Evolutionary conservation across 35 echinoderm and acorn worm genomes (phyloP).

Genomic region (Holothuria glaberrima): DNA sequence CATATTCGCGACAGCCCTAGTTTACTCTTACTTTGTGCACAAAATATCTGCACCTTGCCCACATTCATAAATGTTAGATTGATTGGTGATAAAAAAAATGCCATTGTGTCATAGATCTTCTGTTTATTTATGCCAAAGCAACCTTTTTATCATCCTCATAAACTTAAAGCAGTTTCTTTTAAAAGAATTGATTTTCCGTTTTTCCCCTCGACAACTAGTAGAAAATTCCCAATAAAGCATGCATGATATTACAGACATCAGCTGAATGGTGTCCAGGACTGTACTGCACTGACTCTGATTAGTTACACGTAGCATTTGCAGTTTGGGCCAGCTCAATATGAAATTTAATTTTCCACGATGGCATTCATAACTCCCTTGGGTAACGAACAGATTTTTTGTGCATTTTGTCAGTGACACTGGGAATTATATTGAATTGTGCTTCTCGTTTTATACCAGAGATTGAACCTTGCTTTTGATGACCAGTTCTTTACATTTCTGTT

Average conservation of each 20-base stretch:
- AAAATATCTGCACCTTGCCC: too few species aligned
- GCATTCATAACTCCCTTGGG: constrained; percentile 40
- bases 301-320: constrained; percentile 9
- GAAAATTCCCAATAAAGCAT: neutral
- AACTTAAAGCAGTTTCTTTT: constrained; percentile 9
- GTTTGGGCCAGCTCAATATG: constrained; percentile 4
- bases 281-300: neutral
- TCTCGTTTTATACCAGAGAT: too few species aligned
- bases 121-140: constrained; percentile 12
- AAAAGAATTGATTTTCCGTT: constrained; percentile 28
- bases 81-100: too few species aligned
- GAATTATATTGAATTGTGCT: constrained; percentile 5
- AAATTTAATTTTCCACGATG: constrained; percentile 44
- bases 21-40: too few species aligned
- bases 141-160: constrained; percentile 24
- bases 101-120: too few species aligned
- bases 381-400: constrained; percentile 32
- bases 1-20: too few species aligned
- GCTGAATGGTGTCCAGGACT: neutral
- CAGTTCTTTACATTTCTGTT: too few species aligned
- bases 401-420: constrained; percentile 13
- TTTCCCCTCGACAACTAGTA: too few species aligned
- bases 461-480: too few species aligned
- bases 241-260: neutral
- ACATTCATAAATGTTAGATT: too few species aligned